These are phyloP conservation scores for Sciurus niger DNA, from an alignment of 2,113 vertebrate species.

Conservation along the genomic window DNA sequence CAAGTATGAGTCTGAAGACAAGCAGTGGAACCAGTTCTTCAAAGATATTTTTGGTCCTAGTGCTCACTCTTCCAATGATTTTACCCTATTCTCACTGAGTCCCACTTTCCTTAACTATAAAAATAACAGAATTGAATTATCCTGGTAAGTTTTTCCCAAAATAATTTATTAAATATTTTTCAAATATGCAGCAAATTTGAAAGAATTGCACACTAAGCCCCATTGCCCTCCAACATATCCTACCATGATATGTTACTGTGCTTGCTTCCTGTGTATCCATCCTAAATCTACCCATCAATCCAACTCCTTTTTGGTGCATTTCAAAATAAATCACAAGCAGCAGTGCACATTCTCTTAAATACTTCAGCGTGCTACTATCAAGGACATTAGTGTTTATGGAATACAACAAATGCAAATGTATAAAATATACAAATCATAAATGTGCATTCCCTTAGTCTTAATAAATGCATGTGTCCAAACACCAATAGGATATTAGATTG, in stretches of 20 bases:
- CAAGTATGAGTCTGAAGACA: neutral
- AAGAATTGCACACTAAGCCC: neutral
- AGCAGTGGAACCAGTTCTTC: neutral
- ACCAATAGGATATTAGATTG: neutral
- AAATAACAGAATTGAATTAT: neutral
- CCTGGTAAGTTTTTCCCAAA: neutral
- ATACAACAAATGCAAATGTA: slow-evolving; percentile 13
- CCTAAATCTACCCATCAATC: neutral
- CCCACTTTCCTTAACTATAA: neutral
- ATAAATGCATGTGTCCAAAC: neutral
- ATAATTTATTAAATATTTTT: neutral
- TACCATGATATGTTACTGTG: neutral
- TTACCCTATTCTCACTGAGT: neutral
- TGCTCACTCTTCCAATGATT: neutral
- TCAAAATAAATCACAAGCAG: neutral
- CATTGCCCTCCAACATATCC: neutral
- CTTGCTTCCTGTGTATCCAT: neutral
- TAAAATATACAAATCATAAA: neutral
- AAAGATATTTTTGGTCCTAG: neutral
- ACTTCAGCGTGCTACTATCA: neutral
- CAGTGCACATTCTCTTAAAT: neutral
- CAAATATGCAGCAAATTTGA: neutral
- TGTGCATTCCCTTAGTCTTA: neutral
- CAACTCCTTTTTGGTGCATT: neutral
- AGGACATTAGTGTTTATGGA: neutral